Conservation (phyloP, 2,797 vertebrate species). For the Sebastes kiyomatsui region DNA sequence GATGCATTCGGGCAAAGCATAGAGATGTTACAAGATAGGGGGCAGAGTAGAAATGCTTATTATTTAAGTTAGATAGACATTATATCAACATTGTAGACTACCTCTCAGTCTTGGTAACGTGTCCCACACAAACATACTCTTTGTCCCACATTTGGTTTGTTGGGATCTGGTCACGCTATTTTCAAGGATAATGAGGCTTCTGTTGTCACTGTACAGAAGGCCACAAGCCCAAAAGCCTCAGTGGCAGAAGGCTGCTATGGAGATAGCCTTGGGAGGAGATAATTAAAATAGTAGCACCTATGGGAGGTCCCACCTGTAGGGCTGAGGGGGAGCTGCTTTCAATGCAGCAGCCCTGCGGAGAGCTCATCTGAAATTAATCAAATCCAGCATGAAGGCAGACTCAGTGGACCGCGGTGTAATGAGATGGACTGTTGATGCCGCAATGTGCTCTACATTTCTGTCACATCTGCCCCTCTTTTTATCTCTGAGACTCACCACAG, state of each 20-base stretch:
- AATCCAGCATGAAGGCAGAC: constrained; percentile 54
- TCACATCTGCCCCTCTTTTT: not conserved
- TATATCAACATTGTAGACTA: too few species aligned
- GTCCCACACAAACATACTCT: too few species aligned
- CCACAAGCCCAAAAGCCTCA: constrained; percentile 21
- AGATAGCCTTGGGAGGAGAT: constrained; percentile 73
- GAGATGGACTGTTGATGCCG: not conserved
- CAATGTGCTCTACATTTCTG: constrained; percentile 5
- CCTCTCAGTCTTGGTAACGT: too few species aligned
- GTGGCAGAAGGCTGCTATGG: constrained; percentile 59
- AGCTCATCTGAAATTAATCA: constrained; percentile 79
- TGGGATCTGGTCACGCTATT: not conserved
- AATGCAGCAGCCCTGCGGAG: constrained; percentile 58
- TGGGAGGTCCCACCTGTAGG: constrained; percentile 68
- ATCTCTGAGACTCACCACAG: not conserved
- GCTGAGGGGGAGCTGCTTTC: constrained; percentile 60
- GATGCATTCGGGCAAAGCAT: too few species aligned
- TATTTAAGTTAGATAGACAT: too few species aligned
- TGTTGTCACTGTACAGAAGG: not conserved
- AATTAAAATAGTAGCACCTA: constrained; percentile 83
- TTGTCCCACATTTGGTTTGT: too few species aligned
- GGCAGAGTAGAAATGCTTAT: too few species aligned
- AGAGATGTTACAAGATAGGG: too few species aligned
- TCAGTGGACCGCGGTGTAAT: constrained; percentile 8
- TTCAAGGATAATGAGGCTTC: not conserved